Evolutionary conservation across 2,797 vertebrate species (phyloP).

Genomic region (Cyprinodon diabolis): DNA sequence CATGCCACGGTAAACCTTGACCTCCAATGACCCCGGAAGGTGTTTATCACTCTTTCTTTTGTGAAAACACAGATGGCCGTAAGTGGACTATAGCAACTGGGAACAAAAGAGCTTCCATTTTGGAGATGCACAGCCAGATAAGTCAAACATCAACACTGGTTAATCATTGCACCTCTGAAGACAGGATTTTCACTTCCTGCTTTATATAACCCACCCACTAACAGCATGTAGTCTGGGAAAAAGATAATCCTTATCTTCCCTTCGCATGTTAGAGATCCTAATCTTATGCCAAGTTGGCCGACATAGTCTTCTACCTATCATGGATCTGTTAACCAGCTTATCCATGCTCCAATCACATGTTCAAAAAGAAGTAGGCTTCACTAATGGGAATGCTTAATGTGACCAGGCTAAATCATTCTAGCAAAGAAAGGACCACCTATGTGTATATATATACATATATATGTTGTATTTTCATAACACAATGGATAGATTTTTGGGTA

Average conservation of each 20-base stretch:
- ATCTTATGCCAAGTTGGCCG: neutral
- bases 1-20: neutral
- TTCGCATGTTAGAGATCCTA: neutral
- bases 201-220: neutral
- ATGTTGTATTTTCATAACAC: no score
- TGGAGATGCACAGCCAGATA: neutral
- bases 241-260: neutral
- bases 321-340: neutral
- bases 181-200: neutral
- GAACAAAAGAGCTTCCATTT: neutral
- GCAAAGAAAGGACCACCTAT: no score
- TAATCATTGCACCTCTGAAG: no score
- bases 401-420: neutral
- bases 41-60: neutral
- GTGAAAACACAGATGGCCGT: neutral
- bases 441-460: no score
- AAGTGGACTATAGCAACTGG: neutral
- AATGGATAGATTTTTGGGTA: no score
- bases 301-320: neutral
- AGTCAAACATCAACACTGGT: neutral
- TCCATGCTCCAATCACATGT: neutral
- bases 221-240: neutral
- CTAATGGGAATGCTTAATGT: neutral
- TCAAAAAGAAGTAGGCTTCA: neutral
- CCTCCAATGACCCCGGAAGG: neutral